Evolutionary conservation across 2,113 vertebrate genomes (phyloP).

Genomic region (Hemibagrus wyckioides): DNA sequence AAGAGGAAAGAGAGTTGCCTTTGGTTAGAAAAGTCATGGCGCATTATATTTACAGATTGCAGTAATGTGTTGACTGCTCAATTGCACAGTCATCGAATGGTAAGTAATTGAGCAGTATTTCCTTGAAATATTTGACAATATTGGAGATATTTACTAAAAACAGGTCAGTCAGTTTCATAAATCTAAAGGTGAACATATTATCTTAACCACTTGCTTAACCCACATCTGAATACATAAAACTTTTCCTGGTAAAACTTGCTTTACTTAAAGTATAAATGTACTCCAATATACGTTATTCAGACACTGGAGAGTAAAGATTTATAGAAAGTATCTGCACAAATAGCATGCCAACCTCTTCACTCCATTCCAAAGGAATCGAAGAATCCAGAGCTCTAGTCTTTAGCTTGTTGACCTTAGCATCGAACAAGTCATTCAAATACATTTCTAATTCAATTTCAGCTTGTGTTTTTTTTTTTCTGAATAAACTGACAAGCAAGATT

Average conservation of each 20-base stretch:
- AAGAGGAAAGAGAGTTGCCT: not conserved
- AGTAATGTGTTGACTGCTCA: slow-evolving; percentile 21
- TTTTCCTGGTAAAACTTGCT: not conserved
- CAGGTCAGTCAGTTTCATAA: not conserved
- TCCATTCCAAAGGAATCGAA: not conserved
- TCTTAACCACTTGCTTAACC: not conserved
- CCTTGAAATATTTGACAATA: not conserved
- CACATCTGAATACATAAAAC: not conserved
- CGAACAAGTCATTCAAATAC: not conserved
- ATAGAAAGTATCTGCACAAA: not conserved
- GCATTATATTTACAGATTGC: slow-evolving; percentile 23
- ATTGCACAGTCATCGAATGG: slow-evolving; percentile 29
- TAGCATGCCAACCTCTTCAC: not conserved
- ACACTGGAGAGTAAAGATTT: not conserved
- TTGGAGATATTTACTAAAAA: not conserved
- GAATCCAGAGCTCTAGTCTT: not conserved
- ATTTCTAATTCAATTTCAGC: not conserved
- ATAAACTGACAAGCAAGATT: not conserved
- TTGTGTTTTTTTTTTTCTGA: not conserved
- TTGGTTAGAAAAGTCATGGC: not conserved
- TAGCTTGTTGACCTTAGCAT: not conserved
- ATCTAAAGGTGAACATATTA: not conserved
- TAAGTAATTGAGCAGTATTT: not conserved
- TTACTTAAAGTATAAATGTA: not conserved
- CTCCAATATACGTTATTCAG: not conserved